Base-by-base conservation (phyloP, 2,888 invertebrate species). In the Notodonta dromedarius region DNA sequence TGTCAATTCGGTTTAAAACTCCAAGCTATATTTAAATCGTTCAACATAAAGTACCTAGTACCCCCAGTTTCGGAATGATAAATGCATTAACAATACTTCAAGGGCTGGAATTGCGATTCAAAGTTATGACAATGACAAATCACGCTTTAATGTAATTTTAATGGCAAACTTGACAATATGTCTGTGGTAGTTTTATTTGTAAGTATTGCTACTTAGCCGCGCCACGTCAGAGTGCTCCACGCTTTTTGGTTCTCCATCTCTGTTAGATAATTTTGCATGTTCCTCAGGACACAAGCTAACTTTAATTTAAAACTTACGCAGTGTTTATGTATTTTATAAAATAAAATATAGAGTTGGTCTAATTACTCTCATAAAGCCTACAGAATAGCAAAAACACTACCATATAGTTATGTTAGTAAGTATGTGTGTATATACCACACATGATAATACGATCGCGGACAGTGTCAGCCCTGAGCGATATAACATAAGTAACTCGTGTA, bases 71-170 rank as follows among this genome's bases (percentile, higher is more conserved):
- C 39, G 16, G 35, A 24, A 59, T 54, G 59, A 58, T 16, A 39
- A 42, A 61, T 53, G 46, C 58, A n/a, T 39, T 24, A 6, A 51
- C 55, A 11, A 13, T 50, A 57, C 39, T 52, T 58, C 39, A 24
- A 53, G 53, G 24, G 58, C 44, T 59, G 54, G 39, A 39, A 4
- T 32, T 39, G 16, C 42, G 46, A 54, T 59, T 59, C 53, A 53
- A 40, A 50, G 48, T 46, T 14, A 35, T 53, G 54, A 54, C 62
- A 32, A 53, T 40, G 59, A 59, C 50, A 13, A 56, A 50, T 54
- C 39, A 24, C 16, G 13, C 14, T 56, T 54, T 62, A 59, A 62
- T 57, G 57, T 54, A 46, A 12, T 44, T 57, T 57, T 59, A 57
- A 59, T 62, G 59, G 56, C 56, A 54, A 61, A 54, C 39, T 54